Evolutionary conservation across 2,797 vertebrate species (phyloP), one percentile per base, ranked within the genome.

Genomic region (Gymnoscopelus braueri): DNA sequence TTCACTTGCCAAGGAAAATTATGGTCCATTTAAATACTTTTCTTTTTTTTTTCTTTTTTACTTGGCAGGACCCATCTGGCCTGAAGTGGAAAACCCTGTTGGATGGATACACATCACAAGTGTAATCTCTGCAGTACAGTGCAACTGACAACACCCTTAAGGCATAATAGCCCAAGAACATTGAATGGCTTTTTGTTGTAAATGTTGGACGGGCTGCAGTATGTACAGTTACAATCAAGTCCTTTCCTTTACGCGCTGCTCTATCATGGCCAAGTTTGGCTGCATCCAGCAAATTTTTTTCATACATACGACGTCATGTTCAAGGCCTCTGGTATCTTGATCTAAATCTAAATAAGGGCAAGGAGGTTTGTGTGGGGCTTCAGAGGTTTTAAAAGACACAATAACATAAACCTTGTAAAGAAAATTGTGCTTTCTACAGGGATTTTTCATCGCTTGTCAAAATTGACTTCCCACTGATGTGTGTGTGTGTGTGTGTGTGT

Each of bases 1-100:
- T 84, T 83, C 39, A 88, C 82, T 84, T 92, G 92, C 90, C 94
- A 95, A 93, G 71, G 83, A 92, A 93, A 95, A 93, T 93, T 83
- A 94, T 91, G 88, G 93, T 87, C 89, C 93, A 92, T 80, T 93
- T 90, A 92, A 94, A 85, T 84, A 81, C 75, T 91, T 91, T n/a
- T 13, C 85, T 91, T 72, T 68, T 74, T 71, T 67, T 64, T 66
- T 75, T 58, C 26, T 57, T 59, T 51, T 65, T 19, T 9, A 53
- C 65, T 73, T 14, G 55, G 26, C 61, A 63, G 50, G 52, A 4
- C 39, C 39, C 39, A 51, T 52, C 24, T 29, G 58, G n/a, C 32
- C 32, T 19, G 3, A 47, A 47, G 24, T 12, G 54, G 54, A 26
- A 14, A 56, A 44, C 39, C 39, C 7, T 44, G 39, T 44, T 44